A percentile compares a stretch with the other conserved stretches of the same genome.
Conservation (phyloP, 2,797 vertebrate species). For the Gastrophryne carolinensis region DNA sequence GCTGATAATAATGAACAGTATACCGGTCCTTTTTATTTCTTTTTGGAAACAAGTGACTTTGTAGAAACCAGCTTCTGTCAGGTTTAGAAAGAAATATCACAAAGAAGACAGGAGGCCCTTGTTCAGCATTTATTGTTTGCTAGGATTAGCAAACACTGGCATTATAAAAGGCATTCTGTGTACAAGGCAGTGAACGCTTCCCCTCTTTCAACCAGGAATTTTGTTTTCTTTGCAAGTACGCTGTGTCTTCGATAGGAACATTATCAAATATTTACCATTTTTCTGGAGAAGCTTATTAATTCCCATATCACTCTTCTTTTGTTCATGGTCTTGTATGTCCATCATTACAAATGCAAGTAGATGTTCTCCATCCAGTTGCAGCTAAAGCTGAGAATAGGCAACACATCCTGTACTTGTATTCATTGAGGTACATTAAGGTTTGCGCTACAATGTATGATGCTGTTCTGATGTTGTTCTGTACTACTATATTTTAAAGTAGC, state of each 20-base stretch:
- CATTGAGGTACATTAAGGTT: too few species aligned
- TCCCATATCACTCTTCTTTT: slow-evolving; percentile 41
- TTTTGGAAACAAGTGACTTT: not conserved
- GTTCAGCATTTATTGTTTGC: slow-evolving; percentile 9
- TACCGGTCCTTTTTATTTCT: not conserved
- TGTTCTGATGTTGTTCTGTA: too few species aligned
- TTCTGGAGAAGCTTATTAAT: slow-evolving; percentile 9
- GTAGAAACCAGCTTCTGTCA: not conserved
- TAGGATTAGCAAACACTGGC: slow-evolving; percentile 19
- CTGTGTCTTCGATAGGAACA: slow-evolving; percentile 7
- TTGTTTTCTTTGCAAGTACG: not conserved
- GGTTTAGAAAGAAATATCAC: not conserved
- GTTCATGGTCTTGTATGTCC: slow-evolving; percentile 19
- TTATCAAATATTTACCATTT: slow-evolving; percentile 50
- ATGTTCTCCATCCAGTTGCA: slow-evolving; percentile 4
- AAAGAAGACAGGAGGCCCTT: slow-evolving; percentile 4
- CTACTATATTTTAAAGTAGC: too few species aligned
- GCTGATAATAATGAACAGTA: not conserved
- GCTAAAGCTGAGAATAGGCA: slow-evolving; percentile 31
- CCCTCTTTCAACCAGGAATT: slow-evolving; percentile 12
- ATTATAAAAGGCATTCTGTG: not conserved
- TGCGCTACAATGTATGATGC: too few species aligned
- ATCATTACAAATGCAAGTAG: slow-evolving; percentile 35
- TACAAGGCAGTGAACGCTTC: not conserved
- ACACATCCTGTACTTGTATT: too few species aligned